Evolutionary conservation across 2,888 invertebrate genomes (phyloP).

Genomic region (Hydroisotoma schaefferi): DNA sequence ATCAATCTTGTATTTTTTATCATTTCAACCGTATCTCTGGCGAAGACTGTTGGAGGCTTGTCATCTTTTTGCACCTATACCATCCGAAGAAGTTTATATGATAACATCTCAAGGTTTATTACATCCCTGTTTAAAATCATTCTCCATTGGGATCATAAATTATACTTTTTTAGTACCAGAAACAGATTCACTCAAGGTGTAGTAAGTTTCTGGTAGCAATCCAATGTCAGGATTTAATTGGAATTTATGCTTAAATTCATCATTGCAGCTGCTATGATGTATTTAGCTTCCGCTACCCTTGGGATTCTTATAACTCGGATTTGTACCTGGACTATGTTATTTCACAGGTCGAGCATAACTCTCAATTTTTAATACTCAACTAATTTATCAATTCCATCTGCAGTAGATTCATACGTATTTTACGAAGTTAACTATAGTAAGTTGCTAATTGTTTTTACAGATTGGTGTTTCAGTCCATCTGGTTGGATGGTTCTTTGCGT

Average conservation of each 20-base stretch:
- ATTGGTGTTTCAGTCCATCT: constrained; percentile 14
- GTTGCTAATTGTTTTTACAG: constrained; percentile 6
- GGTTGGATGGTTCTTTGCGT: constrained; percentile 21
- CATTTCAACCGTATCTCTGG: constrained; percentile 17
- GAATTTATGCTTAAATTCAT: background rate
- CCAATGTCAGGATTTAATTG: too few relatives aligned
- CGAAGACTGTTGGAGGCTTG: constrained; percentile 22
- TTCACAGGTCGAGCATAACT: constrained; percentile 28
- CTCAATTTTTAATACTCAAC: too few relatives aligned
- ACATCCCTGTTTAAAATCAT: too few relatives aligned
- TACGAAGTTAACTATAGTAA: background rate
- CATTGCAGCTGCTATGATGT: constrained; percentile 22
- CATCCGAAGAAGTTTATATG: background rate
- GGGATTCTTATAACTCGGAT: constrained; percentile 15
- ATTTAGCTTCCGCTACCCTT: constrained; percentile 17
- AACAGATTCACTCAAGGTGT: too few relatives aligned
- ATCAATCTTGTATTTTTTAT: constrained; percentile 19
- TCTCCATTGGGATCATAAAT: too few relatives aligned
- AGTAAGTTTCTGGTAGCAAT: too few relatives aligned
- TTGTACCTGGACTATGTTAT: constrained; percentile 21
- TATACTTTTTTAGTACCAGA: too few relatives aligned
- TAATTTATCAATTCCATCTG: background rate
- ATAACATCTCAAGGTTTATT: constrained; percentile 21
- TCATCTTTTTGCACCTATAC: constrained; percentile 22
- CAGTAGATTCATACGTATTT: background rate